Conservation (phyloP, 2,113 vertebrate genomes). For the mouse (Mus musculus) region GRCm39 chr3:69254001-69254500, state of each 20-base stretch:
- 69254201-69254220: slow-evolving; percentile 27
- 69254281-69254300: slow-evolving; percentile 55
- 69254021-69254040: slow-evolving; percentile 1
- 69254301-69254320: slow-evolving; percentile 69
- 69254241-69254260: slow-evolving; percentile 62
- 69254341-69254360: slow-evolving; percentile 73
- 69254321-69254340: slow-evolving; percentile 68
- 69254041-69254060: neutral
- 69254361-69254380: slow-evolving; percentile 63
- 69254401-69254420: slow-evolving; percentile 34
- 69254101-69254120: neutral
- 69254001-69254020: neutral
- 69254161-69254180: neutral
- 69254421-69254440: slow-evolving; percentile 40
- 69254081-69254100: neutral
- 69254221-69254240: slow-evolving; percentile 42
- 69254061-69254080: neutral
- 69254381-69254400: slow-evolving; percentile 55
- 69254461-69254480: slow-evolving; percentile 53
- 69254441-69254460: slow-evolving; percentile 42
- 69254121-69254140: neutral
- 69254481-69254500: neutral
- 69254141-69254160: slow-evolving; percentile 27
- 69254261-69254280: slow-evolving; percentile 33
- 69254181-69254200: slow-evolving; percentile 17